A percentile compares a stretch with the other conserved stretches of the same genome.
Evolutionary conservation across 2,888 invertebrate genomes (phyloP).

Genomic region (Euzetes globulus): DNA sequence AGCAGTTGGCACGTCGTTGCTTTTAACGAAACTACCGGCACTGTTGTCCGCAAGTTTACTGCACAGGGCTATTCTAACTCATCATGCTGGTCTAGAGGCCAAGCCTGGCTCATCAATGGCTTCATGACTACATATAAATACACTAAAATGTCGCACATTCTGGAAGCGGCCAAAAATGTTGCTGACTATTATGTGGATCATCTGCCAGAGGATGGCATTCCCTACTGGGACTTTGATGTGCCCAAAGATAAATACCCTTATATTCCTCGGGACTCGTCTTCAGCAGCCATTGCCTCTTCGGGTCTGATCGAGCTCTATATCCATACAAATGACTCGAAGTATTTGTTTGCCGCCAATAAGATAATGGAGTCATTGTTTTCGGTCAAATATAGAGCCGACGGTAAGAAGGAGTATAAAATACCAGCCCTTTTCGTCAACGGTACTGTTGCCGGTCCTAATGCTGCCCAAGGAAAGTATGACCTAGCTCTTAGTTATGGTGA

Average conservation of each 20-base stretch:
- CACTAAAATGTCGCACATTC: not conserved
- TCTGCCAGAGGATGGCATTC: not conserved
- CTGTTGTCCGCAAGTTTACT: not conserved
- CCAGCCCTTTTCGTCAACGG: slow-evolving; percentile 1
- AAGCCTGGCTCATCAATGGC: slow-evolving; percentile 13
- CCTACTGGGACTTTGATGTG: slow-evolving; percentile 17
- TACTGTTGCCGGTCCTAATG: not conserved
- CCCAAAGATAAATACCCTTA: not conserved
- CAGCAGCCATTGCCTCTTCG: not conserved
- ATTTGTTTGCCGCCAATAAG: not conserved
- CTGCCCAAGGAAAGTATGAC: not conserved
- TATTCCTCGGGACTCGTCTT: slow-evolving; percentile 1
- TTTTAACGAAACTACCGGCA: slow-evolving; percentile 1
- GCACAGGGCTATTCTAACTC: not conserved
- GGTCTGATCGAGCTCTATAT: not conserved
- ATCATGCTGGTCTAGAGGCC: slow-evolving; percentile 18
- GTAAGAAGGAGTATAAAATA: not conserved
- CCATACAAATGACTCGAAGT: not conserved
- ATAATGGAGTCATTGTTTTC: slow-evolving; percentile 3
- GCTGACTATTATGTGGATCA: not conserved
- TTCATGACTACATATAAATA: not conserved
- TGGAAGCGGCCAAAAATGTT: slow-evolving; percentile 16
- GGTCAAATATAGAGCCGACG: slow-evolving; percentile 12
- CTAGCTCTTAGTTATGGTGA: slow-evolving; percentile 4
- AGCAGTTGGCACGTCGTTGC: slow-evolving; percentile 11